A percentile compares a stretch with the other conserved stretches of the same genome.
These are phyloP conservation scores for Sander vitreus DNA, from an alignment of 2,113 vertebrate genomes.

Conservation along the genomic window DNA sequence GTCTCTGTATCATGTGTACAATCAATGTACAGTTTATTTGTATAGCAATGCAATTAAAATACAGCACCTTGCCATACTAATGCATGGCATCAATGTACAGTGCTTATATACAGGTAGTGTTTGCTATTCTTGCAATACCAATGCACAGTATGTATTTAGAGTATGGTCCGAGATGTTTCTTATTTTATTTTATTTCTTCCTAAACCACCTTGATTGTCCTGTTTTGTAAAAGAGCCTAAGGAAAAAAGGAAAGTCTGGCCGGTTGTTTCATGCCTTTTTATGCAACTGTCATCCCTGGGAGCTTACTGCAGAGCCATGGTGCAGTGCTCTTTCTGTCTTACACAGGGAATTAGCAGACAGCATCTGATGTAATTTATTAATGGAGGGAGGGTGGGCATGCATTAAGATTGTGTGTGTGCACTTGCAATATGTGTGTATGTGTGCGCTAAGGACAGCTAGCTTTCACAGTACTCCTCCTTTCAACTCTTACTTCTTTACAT, in stretches of 20 bases:
- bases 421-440: not conserved
- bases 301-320: slow-evolving; percentile 72
- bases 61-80: not conserved
- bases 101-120: not conserved
- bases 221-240: slow-evolving; percentile 48
- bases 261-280: slow-evolving; percentile 78
- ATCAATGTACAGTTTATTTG: not conserved
- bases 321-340: slow-evolving; percentile 67
- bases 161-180: not conserved
- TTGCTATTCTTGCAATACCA: not conserved
- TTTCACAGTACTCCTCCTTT: slow-evolving; percentile 54
- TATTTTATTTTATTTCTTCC: slow-evolving; percentile 30
- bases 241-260: slow-evolving; percentile 58
- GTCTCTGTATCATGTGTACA: not conserved
- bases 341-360: slow-evolving; percentile 68
- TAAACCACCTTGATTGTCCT: slow-evolving; percentile 19
- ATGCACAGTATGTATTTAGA: not conserved
- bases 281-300: slow-evolving; percentile 72
- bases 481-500: slow-evolving; percentile 59
- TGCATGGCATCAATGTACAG: not conserved
- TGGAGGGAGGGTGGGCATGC: slow-evolving; percentile 55
- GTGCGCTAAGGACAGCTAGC: slow-evolving; percentile 36
- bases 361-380: slow-evolving; percentile 79
- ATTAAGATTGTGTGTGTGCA: slow-evolving; percentile 41
- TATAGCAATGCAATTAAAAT: slow-evolving; percentile 14